These are phyloP conservation scores for Aleiodes alternator DNA, from an alignment of 2,888 invertebrate species.

Conservation along the genomic window DNA sequence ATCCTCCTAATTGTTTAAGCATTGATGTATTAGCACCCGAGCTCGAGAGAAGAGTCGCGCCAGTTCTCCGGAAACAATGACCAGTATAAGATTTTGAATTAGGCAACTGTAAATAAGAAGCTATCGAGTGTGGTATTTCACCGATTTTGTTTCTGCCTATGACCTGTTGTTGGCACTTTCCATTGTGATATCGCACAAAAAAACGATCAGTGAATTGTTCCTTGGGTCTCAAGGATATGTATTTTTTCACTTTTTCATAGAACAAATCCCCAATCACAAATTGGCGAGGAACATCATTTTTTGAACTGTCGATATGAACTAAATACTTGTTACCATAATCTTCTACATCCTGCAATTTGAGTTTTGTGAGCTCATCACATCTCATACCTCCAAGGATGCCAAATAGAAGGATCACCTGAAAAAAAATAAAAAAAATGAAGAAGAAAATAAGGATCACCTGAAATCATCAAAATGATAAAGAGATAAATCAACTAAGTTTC, in stretches of 20 bases:
- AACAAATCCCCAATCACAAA: slow-evolving; percentile 52
- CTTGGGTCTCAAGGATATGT: slow-evolving; percentile 46
- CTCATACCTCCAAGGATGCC: slow-evolving; percentile 51
- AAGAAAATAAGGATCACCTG: too few species aligned
- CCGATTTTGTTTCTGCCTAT: slow-evolving; percentile 54
- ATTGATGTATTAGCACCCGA: slow-evolving; percentile 49
- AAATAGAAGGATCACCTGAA: slow-evolving; percentile 54
- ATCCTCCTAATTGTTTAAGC: slow-evolving; percentile 53
- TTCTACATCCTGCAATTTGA: slow-evolving; percentile 50
- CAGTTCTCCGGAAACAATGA: slow-evolving; percentile 54
- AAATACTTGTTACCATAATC: slow-evolving; percentile 44
- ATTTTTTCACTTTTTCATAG: slow-evolving; percentile 50
- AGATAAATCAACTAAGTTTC: not conserved
- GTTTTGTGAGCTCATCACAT: slow-evolving; percentile 50
- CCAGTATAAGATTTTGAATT: slow-evolving; percentile 50
- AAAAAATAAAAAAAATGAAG: too few species aligned
- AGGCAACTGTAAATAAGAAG: slow-evolving; percentile 46
- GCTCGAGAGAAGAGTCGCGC: slow-evolving; percentile 51
- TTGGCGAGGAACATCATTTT: slow-evolving; percentile 50
- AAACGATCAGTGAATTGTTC: slow-evolving; percentile 52
- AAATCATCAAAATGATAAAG: slow-evolving; percentile 45
- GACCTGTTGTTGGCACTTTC: slow-evolving; percentile 50
- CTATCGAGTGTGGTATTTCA: slow-evolving; percentile 51
- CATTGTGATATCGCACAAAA: slow-evolving; percentile 50
- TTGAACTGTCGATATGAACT: slow-evolving; percentile 50